Base-by-base conservation (phyloP, 2,888 invertebrate species). In the Rhagonycha lutea region DNA sequence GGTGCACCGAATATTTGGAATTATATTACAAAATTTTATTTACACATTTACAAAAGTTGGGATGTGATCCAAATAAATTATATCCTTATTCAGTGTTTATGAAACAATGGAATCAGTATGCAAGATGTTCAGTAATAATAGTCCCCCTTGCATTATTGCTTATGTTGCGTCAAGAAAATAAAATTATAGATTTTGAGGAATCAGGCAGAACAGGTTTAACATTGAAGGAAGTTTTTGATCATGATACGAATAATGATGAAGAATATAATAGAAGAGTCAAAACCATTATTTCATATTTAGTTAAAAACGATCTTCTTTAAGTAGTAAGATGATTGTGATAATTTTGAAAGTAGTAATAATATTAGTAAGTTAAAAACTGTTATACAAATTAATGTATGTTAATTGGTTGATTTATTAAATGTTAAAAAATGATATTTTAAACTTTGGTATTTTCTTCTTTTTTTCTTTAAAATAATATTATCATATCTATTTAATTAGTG, bases 21-120 rank as follows among this genome's bases (percentile, higher is more conserved):
- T 70, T 79, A n/a, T 87, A 87, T 74, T 80, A 86, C 73, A 73
- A 82, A 23, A 80, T 80, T 1, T 77, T 86, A 11, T 81, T 82
- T 2, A 73, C 74, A 1, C 78, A 72, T 71, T 73, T 86, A 4
- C 47, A 32, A 68, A 74, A 81, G 70, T 81, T 83, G 12, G 83
- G 83, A 32, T 82, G 82, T 32, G 82, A 85, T 79, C 80, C 84
- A 0, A 74, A 81, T 4, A 76, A 78, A 12, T 62, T 85, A 8
- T 86, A 83, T 77, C 83, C 86, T 0, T 83, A 78, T 47, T 78
- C 81, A 5, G 73, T 73, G 24, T 75, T 86, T 11, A 67, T 76
- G 69, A 77, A 75, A 1, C 79, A 81, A 23, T 83, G 82, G 82
- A 79, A 72, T 23, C 79, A 65, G 24, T 81, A 78, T 69, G 72